Evolutionary conservation across 2,888 invertebrate genomes (phyloP).

Genomic region (Sclerodermus sp.): DNA sequence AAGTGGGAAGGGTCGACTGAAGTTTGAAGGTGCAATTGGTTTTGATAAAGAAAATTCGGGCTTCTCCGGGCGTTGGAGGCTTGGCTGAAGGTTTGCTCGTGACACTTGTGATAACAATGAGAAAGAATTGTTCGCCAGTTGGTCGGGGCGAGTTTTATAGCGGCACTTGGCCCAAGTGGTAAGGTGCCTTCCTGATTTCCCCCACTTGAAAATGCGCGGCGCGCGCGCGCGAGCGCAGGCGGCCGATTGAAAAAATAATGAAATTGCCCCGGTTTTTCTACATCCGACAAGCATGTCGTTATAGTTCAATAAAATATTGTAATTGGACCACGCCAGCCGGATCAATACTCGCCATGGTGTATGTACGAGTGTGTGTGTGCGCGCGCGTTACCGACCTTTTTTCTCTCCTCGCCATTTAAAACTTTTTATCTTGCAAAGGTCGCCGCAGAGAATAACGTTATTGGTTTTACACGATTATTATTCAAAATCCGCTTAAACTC

Average conservation of each 20-base stretch:
- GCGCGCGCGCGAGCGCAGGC: neutral
- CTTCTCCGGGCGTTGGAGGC: no score
- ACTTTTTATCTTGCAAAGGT: no score
- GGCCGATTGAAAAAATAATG: neutral
- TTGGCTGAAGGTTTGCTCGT: neutral
- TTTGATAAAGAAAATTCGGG: no score
- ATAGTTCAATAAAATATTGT: conserved; percentile 37
- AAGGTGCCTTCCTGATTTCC: neutral
- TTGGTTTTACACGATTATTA: no score
- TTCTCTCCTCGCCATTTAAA: no score
- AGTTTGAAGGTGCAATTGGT: no score
- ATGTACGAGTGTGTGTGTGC: no score
- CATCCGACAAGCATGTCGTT: conserved; percentile 5
- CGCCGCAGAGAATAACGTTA: no score
- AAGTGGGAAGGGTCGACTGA: no score
- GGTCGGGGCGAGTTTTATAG: no score
- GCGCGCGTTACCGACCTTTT: no score
- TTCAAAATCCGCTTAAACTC: no score
- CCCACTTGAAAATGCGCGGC: neutral
- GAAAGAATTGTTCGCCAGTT: neutral
- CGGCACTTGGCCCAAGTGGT: neutral
- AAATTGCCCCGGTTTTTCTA: neutral
- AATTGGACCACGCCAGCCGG: conserved; percentile 29
- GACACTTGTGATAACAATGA: neutral
- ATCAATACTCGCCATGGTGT: conserved; percentile 29